These are phyloP conservation scores for Montipora sp. DNA, from an alignment of 64 coral and sea anemone genomes.

Conservation along the genomic window DNA sequence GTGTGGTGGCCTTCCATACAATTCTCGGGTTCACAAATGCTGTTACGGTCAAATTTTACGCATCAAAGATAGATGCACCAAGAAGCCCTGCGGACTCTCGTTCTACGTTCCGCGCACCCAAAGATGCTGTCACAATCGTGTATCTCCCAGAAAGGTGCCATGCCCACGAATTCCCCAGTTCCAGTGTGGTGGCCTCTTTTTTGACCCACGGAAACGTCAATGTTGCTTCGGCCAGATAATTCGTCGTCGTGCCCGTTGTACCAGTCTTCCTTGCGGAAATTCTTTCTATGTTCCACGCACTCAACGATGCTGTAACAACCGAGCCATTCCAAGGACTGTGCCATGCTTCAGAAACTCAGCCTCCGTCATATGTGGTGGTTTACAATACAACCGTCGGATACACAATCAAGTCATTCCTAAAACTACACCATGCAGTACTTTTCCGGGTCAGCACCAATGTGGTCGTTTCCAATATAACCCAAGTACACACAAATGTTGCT, in stretches of 20 bases:
- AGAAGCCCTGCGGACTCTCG: background rate
- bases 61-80: background rate
- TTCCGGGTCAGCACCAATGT: background rate
- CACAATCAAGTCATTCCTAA: background rate
- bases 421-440: background rate
- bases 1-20: conserved; percentile 7
- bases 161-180: background rate
- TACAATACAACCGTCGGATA: background rate
- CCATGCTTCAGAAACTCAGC: background rate
- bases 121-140: conserved; percentile 1
- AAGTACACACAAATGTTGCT: conserved; percentile 28
- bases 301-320: background rate
- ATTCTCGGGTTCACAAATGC: background rate
- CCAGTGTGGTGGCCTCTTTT: conserved; percentile 3
- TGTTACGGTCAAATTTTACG: conserved; percentile 7
- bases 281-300: background rate
- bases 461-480: background rate
- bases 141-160: background rate
- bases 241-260: background rate
- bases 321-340: background rate
- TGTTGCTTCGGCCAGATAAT: conserved; percentile 40
- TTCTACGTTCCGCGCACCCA: background rate
- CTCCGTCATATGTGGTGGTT: background rate
- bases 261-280: background rate
- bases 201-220: background rate